A percentile compares a stretch with the other conserved stretches of the same genome.
Evolutionary conservation across 2,113 vertebrate genomes (phyloP).

Genomic region (Gobius niger): DNA sequence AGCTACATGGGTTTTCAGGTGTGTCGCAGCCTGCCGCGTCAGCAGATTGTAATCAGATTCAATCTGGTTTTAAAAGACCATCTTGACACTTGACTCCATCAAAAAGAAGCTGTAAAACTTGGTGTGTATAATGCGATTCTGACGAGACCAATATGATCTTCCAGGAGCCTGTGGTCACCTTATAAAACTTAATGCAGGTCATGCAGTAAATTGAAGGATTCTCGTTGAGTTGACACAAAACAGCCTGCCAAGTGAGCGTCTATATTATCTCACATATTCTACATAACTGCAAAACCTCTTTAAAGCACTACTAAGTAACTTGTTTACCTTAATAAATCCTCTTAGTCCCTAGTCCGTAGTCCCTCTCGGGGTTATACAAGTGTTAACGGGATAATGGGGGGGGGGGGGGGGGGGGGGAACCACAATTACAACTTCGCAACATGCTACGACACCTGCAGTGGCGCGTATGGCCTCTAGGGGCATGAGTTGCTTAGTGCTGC

Average conservation of each 20-base stretch:
- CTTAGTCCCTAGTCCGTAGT: too few species aligned
- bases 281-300: too few species aligned
- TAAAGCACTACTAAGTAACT: too few species aligned
- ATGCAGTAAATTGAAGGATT: slow-evolving; percentile 20
- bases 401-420: too few species aligned
- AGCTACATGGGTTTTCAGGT: slow-evolving; percentile 74
- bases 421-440: too few species aligned
- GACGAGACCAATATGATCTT: slow-evolving; percentile 33
- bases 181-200: slow-evolving; percentile 35
- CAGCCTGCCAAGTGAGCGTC: not conserved
- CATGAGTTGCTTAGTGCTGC: too few species aligned
- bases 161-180: slow-evolving; percentile 20
- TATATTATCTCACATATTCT: too few species aligned
- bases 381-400: too few species aligned
- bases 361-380: too few species aligned
- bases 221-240: slow-evolving; percentile 1
- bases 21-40: slow-evolving; percentile 65
- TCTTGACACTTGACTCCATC: slow-evolving; percentile 80
- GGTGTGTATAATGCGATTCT: slow-evolving; percentile 59
- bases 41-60: slow-evolving; percentile 82
- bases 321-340: too few species aligned
- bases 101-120: slow-evolving; percentile 70
- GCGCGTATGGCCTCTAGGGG: too few species aligned
- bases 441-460: too few species aligned
- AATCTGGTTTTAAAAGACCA: slow-evolving; percentile 80